phyloP scores from a whole-genome alignment of 2,113 vertebrate genomes.

The Crocuta crocuta region DNA sequence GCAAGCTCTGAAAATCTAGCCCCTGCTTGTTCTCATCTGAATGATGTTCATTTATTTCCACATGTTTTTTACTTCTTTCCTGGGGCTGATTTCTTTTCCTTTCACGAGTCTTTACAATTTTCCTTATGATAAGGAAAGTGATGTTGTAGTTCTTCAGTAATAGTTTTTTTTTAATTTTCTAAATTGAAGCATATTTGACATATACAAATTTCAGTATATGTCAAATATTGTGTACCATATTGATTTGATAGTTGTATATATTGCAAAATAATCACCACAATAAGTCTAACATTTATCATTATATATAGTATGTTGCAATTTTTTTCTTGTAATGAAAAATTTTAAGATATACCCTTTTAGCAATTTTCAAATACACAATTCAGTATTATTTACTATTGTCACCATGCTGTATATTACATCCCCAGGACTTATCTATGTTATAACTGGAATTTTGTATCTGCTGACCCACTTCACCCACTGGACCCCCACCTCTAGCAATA shows the following conservation, averaged over 20 bases:
- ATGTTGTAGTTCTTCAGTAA: background rate
- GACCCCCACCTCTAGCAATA: background rate
- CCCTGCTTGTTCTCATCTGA: background rate
- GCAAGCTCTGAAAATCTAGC: background rate
- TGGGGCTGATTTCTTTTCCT: background rate
- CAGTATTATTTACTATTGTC: background rate
- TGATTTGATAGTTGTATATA: background rate
- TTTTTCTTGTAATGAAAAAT: background rate
- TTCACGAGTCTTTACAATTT: slow-evolving; percentile 20
- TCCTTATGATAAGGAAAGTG: background rate
- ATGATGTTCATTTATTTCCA: background rate
- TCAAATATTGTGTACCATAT: background rate
- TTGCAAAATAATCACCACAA: background rate
- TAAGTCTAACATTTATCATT: background rate
- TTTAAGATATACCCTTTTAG: background rate
- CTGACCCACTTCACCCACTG: background rate
- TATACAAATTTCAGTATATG: background rate
- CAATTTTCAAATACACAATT: background rate
- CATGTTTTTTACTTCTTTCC: background rate
- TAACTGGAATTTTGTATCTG: background rate
- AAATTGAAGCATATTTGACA: background rate
- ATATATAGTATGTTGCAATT: background rate
- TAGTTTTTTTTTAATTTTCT: background rate
- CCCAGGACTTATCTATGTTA: background rate
- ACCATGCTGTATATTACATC: background rate